Evolutionary conservation across 2,888 invertebrate species (phyloP).

Genomic region (Nemotelus pantherinus): DNA sequence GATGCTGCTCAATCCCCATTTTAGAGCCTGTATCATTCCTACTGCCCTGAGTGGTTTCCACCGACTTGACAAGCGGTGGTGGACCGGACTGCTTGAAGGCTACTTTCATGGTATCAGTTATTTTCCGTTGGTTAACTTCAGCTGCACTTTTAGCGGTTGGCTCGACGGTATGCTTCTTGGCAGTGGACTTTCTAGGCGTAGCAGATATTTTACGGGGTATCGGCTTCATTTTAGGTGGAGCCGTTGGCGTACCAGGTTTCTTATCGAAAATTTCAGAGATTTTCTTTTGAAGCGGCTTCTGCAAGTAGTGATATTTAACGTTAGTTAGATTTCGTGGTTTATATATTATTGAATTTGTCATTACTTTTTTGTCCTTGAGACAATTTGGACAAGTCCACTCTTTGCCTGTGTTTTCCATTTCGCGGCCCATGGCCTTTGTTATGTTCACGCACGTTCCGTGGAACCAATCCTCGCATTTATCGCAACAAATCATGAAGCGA

Average conservation of each 20-base stretch:
- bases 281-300: constrained; percentile 50
- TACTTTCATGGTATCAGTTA: constrained; percentile 10
- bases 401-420: constrained; percentile 88
- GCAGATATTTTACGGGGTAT: constrained; percentile 2
- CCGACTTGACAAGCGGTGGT: constrained; percentile 26
- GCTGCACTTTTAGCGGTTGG: neutral
- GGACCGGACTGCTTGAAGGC: neutral
- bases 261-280: constrained; percentile 47
- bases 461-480: constrained; percentile 96
- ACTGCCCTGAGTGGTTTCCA: neutral
- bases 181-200: neutral
- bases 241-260: constrained; percentile 20
- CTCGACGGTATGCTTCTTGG: neutral
- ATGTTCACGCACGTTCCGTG: constrained; percentile 97
- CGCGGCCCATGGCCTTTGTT: constrained; percentile 88
- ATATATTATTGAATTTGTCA: neutral
- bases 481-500: constrained; percentile 97
- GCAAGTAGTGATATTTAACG: neutral
- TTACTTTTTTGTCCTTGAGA: constrained; percentile 65
- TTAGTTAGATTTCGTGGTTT: too few species aligned
- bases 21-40: neutral
- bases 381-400: constrained; percentile 93
- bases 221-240: constrained; percentile 11
- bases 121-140: constrained; percentile 19
- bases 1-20: too few species aligned